phyloP scores from a whole-genome alignment of 2,888 invertebrate genomes.

The Orthosia gothica region DNA sequence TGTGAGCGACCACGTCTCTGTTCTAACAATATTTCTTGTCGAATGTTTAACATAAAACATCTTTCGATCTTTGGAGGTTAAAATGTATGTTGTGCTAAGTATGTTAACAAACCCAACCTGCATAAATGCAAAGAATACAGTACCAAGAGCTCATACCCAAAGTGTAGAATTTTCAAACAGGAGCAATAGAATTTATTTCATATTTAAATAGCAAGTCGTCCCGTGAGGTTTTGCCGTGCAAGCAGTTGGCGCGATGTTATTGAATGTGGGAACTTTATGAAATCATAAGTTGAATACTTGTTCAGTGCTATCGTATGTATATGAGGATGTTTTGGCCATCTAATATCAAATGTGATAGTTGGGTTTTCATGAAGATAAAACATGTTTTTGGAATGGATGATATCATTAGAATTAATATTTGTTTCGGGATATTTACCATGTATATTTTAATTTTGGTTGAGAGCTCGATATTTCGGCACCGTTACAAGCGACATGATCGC shows the following conservation, averaged over 20 bases:
- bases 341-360: neutral
- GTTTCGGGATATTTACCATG: no score
- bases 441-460: no score
- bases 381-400: no score
- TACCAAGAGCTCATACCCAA: neutral
- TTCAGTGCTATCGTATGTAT: neutral
- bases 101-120: neutral
- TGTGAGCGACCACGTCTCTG: no score
- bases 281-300: conserved; percentile 34
- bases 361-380: neutral
- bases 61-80: neutral
- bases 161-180: conserved; percentile 18
- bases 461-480: no score
- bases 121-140: neutral
- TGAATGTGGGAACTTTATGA: conserved; percentile 54
- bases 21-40: no score
- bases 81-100: neutral
- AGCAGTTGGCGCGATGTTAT: conserved; percentile 39
- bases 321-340: neutral
- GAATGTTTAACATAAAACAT: neutral
- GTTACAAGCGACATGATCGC: no score
- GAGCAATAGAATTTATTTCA: conserved; percentile 31
- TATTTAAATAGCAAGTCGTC: conserved; percentile 49
- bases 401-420: no score
- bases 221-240: conserved; percentile 25